Evolutionary conservation across 1,140 invertebrate genomes (phyloP).

Genomic region (Temnothorax nylanderi): DNA sequence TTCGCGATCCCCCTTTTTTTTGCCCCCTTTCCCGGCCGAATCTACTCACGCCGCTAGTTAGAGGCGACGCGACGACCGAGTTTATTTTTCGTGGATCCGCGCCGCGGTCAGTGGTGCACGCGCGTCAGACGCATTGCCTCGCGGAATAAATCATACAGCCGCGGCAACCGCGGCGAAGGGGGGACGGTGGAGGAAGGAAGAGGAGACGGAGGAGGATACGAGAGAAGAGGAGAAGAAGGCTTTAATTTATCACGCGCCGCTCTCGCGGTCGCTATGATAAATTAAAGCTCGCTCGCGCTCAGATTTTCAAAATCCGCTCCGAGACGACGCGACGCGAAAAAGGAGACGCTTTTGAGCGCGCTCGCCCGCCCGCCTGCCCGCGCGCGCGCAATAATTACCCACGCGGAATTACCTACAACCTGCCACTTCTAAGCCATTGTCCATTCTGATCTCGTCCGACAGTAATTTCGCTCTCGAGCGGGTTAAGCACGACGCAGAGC

Average conservation of each 20-base stretch:
- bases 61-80: constrained; percentile 5
- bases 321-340: not conserved
- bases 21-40: not conserved
- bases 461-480: constrained; percentile 53
- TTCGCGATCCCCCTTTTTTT: not conserved
- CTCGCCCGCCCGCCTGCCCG: no score
- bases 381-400: constrained; percentile 42
- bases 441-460: constrained; percentile 45
- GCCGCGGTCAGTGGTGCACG: constrained; percentile 30
- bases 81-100: constrained; percentile 41
- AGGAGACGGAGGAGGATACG: not conserved
- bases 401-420: constrained; percentile 46
- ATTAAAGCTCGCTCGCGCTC: constrained; percentile 41
- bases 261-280: constrained; percentile 38
- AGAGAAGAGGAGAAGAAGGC: constrained; percentile 15
- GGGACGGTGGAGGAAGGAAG: not conserved
- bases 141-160: constrained; percentile 56
- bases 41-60: constrained; percentile 37
- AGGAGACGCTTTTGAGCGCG: constrained; percentile 20
- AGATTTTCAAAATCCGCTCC: constrained; percentile 44
- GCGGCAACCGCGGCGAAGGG: not conserved
- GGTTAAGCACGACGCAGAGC: constrained; percentile 23
- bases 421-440: constrained; percentile 44
- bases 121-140: constrained; percentile 9
- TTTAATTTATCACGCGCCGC: constrained; percentile 53